Conservation (phyloP, 2,113 vertebrate genomes). For the Phalacrocorax carbo region DNA sequence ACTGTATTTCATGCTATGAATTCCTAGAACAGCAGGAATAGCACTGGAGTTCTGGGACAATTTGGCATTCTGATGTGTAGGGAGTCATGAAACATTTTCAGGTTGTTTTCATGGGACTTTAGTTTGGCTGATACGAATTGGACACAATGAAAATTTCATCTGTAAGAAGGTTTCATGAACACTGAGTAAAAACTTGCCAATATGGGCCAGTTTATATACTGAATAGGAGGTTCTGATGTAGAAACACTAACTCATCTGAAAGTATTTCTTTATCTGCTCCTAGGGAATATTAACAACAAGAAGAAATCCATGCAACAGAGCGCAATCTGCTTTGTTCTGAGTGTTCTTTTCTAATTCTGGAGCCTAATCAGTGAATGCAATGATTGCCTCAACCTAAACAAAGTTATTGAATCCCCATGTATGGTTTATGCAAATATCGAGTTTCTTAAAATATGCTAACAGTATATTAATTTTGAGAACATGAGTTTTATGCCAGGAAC, state of each 20-base stretch:
- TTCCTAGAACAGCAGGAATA: background rate
- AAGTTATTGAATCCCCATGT: background rate
- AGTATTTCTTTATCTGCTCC: background rate
- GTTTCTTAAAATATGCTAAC: background rate
- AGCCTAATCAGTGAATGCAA: background rate
- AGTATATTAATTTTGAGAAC: background rate
- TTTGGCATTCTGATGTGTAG: background rate
- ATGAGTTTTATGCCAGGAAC: constrained; percentile 10
- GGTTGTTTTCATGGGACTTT: background rate
- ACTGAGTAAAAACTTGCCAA: background rate
- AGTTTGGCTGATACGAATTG: background rate
- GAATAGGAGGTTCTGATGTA: background rate
- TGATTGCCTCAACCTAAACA: background rate
- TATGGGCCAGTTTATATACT: background rate
- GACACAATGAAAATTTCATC: background rate
- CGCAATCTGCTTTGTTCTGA: background rate
- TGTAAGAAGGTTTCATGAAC: background rate
- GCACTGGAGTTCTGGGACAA: background rate
- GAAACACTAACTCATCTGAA: background rate
- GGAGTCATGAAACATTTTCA: background rate
- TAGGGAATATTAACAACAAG: background rate
- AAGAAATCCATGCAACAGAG: background rate
- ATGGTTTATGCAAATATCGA: background rate
- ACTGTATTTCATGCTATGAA: background rate
- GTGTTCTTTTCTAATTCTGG: background rate